Conservation (phyloP, 2,888 invertebrate species). For the Byasa hedistus region DNA sequence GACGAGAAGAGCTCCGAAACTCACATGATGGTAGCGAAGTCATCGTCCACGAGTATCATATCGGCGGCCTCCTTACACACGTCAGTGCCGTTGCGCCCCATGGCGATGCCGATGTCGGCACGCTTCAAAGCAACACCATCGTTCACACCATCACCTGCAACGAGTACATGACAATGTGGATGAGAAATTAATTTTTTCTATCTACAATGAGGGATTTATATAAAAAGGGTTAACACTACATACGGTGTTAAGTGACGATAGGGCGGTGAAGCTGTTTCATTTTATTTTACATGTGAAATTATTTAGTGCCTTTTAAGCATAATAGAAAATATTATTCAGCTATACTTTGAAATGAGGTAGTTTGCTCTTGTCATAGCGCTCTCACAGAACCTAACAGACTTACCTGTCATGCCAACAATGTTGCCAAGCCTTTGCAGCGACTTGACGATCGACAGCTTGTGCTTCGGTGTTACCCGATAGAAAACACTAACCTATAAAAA, state of each 20-base stretch:
- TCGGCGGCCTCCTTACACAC: conserved; percentile 99
- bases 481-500: conserved; percentile 88
- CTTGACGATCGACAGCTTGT: conserved; percentile 98
- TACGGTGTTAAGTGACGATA: too few species aligned
- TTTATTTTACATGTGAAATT: too few species aligned
- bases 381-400: neutral
- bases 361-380: too few species aligned
- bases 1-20: conserved; percentile 45
- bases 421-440: conserved; percentile 94
- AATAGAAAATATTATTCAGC: too few species aligned
- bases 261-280: too few species aligned
- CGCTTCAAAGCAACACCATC: conserved; percentile 98
- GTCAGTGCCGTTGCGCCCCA: conserved; percentile 97
- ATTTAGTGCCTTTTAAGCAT: too few species aligned
- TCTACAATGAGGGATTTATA: too few species aligned
- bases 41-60: conserved; percentile 99
- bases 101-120: conserved; percentile 98
- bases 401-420: conserved; percentile 97
- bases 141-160: conserved; percentile 96
- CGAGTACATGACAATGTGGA: too few species aligned
- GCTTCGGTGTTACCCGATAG: conserved; percentile 98
- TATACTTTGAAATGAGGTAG: too few species aligned
- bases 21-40: conserved; percentile 98
- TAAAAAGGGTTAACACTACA: too few species aligned
- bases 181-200: too few species aligned